phyloP scores from a whole-genome alignment of 2,113 vertebrate genomes.

The Ondatra zibethicus region DNA sequence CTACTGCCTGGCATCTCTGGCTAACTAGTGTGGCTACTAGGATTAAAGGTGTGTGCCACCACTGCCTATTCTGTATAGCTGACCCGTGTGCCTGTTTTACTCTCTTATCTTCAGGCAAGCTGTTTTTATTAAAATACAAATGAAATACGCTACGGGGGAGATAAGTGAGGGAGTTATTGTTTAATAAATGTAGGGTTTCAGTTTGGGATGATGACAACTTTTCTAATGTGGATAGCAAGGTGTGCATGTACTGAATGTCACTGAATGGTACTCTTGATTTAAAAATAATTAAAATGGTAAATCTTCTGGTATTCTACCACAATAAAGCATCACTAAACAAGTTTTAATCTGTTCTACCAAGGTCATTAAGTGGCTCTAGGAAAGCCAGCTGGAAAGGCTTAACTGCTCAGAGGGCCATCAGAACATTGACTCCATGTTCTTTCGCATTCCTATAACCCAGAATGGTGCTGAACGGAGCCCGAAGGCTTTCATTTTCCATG shows the following conservation, averaged over 20 bases:
- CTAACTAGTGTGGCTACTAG: too few relatives aligned
- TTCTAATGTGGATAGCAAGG: background rate
- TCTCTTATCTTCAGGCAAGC: too few relatives aligned
- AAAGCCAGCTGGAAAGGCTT: background rate
- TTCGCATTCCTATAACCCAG: slow-evolving; percentile 55
- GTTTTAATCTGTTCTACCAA: slow-evolving; percentile 30
- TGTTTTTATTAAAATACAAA: too few relatives aligned
- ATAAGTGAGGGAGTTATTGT: background rate
- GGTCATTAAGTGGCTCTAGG: background rate
- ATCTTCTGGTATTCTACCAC: background rate
- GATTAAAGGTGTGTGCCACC: too few relatives aligned
- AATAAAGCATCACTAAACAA: slow-evolving; percentile 13
- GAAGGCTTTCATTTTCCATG: slow-evolving; percentile 50
- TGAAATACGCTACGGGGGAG: too few relatives aligned
- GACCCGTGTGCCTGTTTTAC: too few relatives aligned
- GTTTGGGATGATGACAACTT: background rate
- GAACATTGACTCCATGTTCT: background rate
- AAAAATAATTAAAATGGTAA: slow-evolving; percentile 1
- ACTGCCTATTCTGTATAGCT: too few relatives aligned
- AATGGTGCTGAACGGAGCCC: background rate
- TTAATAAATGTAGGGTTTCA: background rate
- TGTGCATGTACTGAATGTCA: background rate
- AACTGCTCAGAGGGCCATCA: background rate
- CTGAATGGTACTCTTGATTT: background rate
- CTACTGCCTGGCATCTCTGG: too few relatives aligned